Evolutionary conservation across 2,797 vertebrate species (phyloP).

Genomic region (Sciurus vulgaris): DNA sequence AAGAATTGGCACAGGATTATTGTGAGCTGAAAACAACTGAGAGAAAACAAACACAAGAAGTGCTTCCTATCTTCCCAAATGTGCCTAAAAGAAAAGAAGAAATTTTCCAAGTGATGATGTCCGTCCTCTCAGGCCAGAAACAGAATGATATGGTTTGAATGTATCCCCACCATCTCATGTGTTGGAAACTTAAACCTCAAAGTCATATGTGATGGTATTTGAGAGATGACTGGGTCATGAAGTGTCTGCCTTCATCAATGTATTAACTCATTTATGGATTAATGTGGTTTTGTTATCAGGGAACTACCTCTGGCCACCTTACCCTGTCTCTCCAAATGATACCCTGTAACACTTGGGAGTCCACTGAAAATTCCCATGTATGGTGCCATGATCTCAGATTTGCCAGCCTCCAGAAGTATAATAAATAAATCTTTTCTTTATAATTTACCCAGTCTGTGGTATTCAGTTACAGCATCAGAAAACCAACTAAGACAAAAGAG

Average conservation of each 20-base stretch:
- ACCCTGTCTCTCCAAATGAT: background rate
- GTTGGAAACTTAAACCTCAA: background rate
- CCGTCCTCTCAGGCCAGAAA: background rate
- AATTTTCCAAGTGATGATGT: background rate
- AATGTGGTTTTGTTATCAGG: too few species aligned
- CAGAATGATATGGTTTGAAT: background rate
- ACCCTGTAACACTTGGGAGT: background rate
- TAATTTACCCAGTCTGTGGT: background rate
- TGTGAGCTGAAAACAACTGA: background rate
- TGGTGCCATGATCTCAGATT: too few species aligned
- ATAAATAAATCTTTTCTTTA: background rate
- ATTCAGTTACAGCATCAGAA: background rate
- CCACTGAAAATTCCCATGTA: background rate
- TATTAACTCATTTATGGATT: background rate
- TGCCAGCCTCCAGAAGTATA: too few species aligned
- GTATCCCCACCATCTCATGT: background rate
- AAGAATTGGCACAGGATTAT: background rate
- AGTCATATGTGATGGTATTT: background rate
- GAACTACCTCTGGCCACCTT: background rate
- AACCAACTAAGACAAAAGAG: background rate
- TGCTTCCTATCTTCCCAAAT: background rate
- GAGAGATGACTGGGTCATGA: background rate
- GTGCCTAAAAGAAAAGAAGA: background rate
- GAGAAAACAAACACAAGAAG: background rate
- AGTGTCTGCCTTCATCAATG: too few species aligned